Conservation (phyloP, 2,113 vertebrate species). For the Cromileptes altivelis region DNA sequence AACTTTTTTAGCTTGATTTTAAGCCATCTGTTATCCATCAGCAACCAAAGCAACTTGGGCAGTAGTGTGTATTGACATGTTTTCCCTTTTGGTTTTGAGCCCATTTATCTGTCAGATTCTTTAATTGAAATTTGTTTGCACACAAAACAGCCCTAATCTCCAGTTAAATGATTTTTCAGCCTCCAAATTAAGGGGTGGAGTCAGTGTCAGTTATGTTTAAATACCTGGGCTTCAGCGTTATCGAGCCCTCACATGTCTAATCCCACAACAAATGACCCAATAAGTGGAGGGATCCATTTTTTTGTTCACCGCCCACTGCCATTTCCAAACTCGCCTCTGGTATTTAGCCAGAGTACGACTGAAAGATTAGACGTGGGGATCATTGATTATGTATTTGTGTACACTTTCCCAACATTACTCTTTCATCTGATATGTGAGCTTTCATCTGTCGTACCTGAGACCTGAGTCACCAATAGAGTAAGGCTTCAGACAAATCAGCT, state of each 20-base stretch:
- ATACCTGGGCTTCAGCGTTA: constrained; percentile 14
- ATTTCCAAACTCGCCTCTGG: constrained; percentile 25
- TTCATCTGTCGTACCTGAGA: neutral
- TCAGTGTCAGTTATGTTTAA: constrained; percentile 22
- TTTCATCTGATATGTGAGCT: constrained; percentile 17
- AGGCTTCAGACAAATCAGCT: constrained; percentile 9
- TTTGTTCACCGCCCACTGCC: constrained; percentile 18
- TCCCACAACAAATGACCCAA: constrained; percentile 15
- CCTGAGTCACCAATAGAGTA: constrained; percentile 26
- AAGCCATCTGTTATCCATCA: neutral
- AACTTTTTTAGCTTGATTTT: neutral
- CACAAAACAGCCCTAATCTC: neutral
- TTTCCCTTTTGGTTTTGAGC: constrained; percentile 29
- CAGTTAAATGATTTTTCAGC: constrained; percentile 15
- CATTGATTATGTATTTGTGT: constrained; percentile 28
- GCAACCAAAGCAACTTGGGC: neutral
- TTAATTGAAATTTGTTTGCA: constrained; percentile 17
- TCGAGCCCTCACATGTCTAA: neutral
- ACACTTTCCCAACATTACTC: neutral
- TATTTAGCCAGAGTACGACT: constrained; percentile 7
- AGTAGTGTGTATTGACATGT: constrained; percentile 24
- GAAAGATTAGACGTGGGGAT: neutral
- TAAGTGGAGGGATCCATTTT: constrained; percentile 30
- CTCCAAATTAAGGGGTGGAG: constrained; percentile 7
- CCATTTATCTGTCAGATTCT: constrained; percentile 26